Conservation (phyloP, 2,888 invertebrate genomes). For the Galerucella calmariensis region DNA sequence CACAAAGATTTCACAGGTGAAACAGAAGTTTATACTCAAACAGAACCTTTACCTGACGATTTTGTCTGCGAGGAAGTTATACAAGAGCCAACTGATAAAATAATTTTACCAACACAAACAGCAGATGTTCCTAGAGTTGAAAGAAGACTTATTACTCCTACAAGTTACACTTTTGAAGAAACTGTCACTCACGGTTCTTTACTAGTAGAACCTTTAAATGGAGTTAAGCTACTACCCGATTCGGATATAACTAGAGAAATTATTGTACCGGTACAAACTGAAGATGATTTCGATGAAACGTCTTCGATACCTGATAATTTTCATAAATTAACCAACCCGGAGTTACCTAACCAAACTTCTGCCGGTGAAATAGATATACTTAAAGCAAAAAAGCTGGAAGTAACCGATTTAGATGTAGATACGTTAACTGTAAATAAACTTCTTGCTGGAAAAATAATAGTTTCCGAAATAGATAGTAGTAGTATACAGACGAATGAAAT, state of each 20-base stretch:
- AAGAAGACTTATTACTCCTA: conserved; percentile 51
- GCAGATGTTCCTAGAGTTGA: conserved; percentile 22
- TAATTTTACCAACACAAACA: conserved; percentile 38
- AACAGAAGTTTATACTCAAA: conserved; percentile 84
- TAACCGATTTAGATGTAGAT: conserved; percentile 82
- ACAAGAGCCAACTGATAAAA: conserved; percentile 45
- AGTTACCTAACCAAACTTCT: conserved; percentile 20
- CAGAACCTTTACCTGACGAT: conserved; percentile 85
- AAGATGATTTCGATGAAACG: conserved; percentile 56
- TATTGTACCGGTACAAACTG: conserved; percentile 55
- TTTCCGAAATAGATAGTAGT: conserved; percentile 83
- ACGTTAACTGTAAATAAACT: conserved; percentile 81
- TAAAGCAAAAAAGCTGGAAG: conserved; percentile 74
- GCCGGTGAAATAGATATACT: conserved; percentile 58
- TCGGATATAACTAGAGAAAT: conserved; percentile 54
- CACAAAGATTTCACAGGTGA: conserved; percentile 67
- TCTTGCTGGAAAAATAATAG: conserved; percentile 82
- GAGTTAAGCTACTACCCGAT: conserved; percentile 55
- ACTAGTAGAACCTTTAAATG: conserved; percentile 74
- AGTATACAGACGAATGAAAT: conserved; percentile 79
- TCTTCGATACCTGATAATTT: conserved; percentile 60
- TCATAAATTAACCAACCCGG: conserved; percentile 55
- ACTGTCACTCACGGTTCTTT: conserved; percentile 74
- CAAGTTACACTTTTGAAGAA: conserved; percentile 69
- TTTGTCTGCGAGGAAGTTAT: conserved; percentile 73